A percentile compares a stretch with the other conserved stretches of the same genome.
Evolutionary conservation across 53 echinoderm and acorn worm species (phyloP).

Genomic region (Patiria pectinifera): DNA sequence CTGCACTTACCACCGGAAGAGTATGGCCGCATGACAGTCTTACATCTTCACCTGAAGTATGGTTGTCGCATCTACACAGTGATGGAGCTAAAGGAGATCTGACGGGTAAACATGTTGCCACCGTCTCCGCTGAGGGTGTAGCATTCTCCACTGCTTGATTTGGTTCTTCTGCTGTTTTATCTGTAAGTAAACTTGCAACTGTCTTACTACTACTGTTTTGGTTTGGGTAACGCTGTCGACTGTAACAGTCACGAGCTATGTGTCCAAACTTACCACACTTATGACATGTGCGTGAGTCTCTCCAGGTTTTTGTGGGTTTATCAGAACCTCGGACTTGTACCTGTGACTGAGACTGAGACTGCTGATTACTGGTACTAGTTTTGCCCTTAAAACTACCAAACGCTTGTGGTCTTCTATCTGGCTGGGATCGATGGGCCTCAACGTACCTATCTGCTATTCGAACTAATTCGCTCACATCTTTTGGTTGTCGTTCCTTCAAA

Average conservation of each 20-base stretch:
- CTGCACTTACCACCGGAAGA: slow-evolving; percentile 37
- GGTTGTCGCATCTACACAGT: neutral
- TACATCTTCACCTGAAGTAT: slow-evolving; percentile 5
- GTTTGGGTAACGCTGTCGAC: neutral
- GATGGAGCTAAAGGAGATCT: neutral
- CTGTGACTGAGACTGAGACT: neutral
- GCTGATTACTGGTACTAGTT: neutral
- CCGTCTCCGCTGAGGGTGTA: neutral
- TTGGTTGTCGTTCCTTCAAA: slow-evolving; percentile 41
- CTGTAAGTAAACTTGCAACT: slow-evolving; percentile 27
- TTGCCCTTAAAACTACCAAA: neutral
- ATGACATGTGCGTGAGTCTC: neutral
- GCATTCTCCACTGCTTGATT: neutral
- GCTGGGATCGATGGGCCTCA: slow-evolving; percentile 39
- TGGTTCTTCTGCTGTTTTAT: neutral
- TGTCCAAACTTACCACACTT: slow-evolving; percentile 32
- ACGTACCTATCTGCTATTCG: slow-evolving; percentile 26
- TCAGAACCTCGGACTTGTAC: neutral
- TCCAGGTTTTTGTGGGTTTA: neutral
- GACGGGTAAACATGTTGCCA: slow-evolving; percentile 8
- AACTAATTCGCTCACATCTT: neutral
- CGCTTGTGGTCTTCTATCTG: neutral
- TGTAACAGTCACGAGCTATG: neutral
- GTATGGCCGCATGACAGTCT: slow-evolving; percentile 5
- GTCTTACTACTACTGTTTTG: neutral